phyloP scores from a whole-genome alignment of 2,888 invertebrate genomes.

The Cerceris ruficornis region DNA sequence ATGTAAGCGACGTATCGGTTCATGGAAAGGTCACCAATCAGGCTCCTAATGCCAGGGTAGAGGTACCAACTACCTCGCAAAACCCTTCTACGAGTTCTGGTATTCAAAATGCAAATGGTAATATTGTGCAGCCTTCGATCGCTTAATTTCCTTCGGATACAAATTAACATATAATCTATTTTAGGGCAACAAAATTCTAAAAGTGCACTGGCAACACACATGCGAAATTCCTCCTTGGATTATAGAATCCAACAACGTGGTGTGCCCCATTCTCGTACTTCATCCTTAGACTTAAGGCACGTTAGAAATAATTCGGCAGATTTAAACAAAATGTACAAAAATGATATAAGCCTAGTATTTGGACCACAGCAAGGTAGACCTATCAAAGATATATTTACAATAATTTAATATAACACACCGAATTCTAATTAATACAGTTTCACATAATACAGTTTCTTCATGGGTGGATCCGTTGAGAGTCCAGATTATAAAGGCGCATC shows the following conservation, averaged over 20 bases:
- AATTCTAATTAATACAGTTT: slow-evolving; percentile 18
- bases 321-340: slow-evolving; percentile 87
- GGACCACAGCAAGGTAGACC: slow-evolving; percentile 83
- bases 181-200: slow-evolving; percentile 70
- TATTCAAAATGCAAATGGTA: slow-evolving; percentile 62
- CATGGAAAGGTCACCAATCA: slow-evolving; percentile 71
- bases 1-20: slow-evolving; percentile 75
- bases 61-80: slow-evolving; percentile 67
- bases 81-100: slow-evolving; percentile 54
- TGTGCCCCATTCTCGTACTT: slow-evolving; percentile 89
- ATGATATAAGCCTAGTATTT: slow-evolving; percentile 88
- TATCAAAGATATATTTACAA: neutral
- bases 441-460: slow-evolving; percentile 83
- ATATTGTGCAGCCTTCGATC: neutral
- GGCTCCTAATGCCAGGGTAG: slow-evolving; percentile 61
- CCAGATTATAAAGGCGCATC: slow-evolving; percentile 97
- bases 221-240: slow-evolving; percentile 93
- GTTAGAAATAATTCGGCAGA: slow-evolving; percentile 89
- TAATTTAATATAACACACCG: neutral
- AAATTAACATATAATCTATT: neutral
- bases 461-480: slow-evolving; percentile 95
- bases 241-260: slow-evolving; percentile 84
- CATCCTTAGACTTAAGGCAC: slow-evolving; percentile 90
- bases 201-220: slow-evolving; percentile 77
- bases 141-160: neutral